Conservation (phyloP, 1,140 invertebrate species). For the Belonocnema kinseyi region DNA sequence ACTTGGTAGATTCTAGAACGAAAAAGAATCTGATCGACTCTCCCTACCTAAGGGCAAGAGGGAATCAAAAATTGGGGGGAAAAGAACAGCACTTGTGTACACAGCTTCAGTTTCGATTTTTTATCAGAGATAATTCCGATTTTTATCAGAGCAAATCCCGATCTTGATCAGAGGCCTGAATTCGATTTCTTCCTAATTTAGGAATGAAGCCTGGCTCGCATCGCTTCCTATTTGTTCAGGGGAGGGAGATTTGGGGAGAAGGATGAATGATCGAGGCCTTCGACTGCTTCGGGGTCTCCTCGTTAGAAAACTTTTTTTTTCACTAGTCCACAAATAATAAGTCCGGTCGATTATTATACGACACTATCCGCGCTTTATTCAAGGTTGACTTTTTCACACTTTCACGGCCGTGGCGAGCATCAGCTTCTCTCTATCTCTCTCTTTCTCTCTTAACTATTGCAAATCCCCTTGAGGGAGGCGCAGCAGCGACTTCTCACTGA, state of each 20-base stretch:
- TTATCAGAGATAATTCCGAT: constrained; percentile 14
- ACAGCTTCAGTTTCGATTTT: constrained; percentile 28
- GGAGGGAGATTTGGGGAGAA: constrained; percentile 20
- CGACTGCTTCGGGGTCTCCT: constrained; percentile 15
- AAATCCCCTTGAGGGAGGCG: constrained; percentile 72
- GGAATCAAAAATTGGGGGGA: background rate
- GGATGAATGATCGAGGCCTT: constrained; percentile 4
- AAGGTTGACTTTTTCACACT: constrained; percentile 8
- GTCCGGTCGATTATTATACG: background rate
- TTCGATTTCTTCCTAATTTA: background rate
- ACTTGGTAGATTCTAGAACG: constrained; percentile 34
- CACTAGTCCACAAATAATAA: constrained; percentile 23
- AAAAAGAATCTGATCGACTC: constrained; percentile 26
- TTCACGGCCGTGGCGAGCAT: constrained; percentile 27
- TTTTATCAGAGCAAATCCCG: background rate
- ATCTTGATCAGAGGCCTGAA: background rate
- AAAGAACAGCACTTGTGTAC: constrained; percentile 19
- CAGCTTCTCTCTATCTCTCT: constrained; percentile 41
- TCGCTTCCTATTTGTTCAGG: constrained; percentile 8
- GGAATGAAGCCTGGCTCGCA: background rate
- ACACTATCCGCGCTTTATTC: constrained; percentile 7
- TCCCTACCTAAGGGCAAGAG: background rate
- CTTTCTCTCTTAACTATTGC: constrained; percentile 56
- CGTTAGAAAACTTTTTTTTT: constrained; percentile 33
- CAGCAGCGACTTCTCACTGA: constrained; percentile 73